Base-by-base conservation (phyloP, 2,888 invertebrate genomes). In the Pteria penguin region DNA sequence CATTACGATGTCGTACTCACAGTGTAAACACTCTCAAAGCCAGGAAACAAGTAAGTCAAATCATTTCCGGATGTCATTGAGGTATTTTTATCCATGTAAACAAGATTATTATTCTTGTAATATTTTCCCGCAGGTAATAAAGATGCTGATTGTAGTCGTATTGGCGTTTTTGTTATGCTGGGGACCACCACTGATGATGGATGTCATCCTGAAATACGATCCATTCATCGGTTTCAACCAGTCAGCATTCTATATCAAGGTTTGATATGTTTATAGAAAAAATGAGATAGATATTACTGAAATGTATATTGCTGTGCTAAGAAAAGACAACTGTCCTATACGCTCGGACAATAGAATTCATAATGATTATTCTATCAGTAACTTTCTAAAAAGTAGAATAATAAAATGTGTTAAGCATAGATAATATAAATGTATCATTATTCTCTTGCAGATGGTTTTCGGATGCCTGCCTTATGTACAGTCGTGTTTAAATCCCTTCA, bases 101-200 rank as follows among this genome's bases (percentile, higher is more conserved):
- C n/a, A n/a, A n/a, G n/a, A n/a, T n/a, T n/a, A n/a, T n/a, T n/a
- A n/a, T n/a, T n/a, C n/a, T n/a, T n/a, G n/a, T n/a, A n/a, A n/a
- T n/a, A n/a, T n/a, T n/a, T n/a, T n/a, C n/a, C n/a, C n/a, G 0
- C 89, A 94, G 93, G 93, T 94, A 8, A 94, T 94, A 78, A 93
- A 93, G 85, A 93, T 94, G 93, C 89, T 94, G 74, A 90, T 93
- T 11, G 89, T 93, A 18, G 93, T 94, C 14, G 92, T 93, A 27
- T 66, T 92, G 1, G 89, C 93, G 1, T 93, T 93, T 86, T 85
- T 93, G 33, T 54, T 93, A 4, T 93, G 93, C 81, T 93, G 93
- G 93, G 93, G 93, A n/a, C 93, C 93, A 1, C 91, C 92, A 55
- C 89, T 93, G 14, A 89, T 93, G 29, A 90, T 93, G 29, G 83